Conservation (phyloP, 2,888 invertebrate genomes). For the Clunio marinus region DNA sequence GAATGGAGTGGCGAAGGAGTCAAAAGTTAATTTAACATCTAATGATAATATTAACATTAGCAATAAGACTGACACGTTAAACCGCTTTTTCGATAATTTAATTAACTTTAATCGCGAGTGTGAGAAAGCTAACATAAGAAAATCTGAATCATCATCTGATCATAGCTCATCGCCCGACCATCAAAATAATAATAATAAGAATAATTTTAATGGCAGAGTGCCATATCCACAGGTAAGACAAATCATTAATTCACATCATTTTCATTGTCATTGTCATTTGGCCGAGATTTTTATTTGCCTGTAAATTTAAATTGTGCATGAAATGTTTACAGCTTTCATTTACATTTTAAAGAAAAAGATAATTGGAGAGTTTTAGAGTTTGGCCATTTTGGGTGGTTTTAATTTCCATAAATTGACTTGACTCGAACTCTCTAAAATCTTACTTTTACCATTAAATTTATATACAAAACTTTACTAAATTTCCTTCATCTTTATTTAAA, state of each 20-base stretch:
- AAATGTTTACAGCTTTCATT: too few relatives aligned
- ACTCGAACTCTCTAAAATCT: too few relatives aligned
- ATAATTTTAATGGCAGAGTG: slow-evolving; percentile 33
- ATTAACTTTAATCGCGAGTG: slow-evolving; percentile 31
- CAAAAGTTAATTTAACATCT: neutral
- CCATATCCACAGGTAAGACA: slow-evolving; percentile 30
- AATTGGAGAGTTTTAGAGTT: too few relatives aligned
- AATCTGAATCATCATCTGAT: slow-evolving; percentile 29
- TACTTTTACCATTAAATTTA: neutral
- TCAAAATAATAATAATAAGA: slow-evolving; percentile 16
- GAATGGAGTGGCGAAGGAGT: slow-evolving; percentile 4
- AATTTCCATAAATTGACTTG: too few relatives aligned
- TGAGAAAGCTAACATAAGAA: slow-evolving; percentile 9
- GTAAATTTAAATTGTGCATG: neutral
- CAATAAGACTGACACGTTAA: slow-evolving; percentile 32
- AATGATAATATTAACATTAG: slow-evolving; percentile 24
- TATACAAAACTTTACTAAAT: too few relatives aligned
- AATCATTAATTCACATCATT: slow-evolving; percentile 26
- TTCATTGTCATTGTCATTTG: slow-evolving; percentile 20
- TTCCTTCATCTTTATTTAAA: slow-evolving; percentile 42
- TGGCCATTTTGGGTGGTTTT: too few relatives aligned
- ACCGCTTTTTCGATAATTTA: slow-evolving; percentile 32
- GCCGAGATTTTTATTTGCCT: neutral
- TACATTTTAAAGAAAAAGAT: too few relatives aligned
- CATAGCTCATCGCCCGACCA: slow-evolving; percentile 35